These are phyloP conservation scores for Cinclus cinclus DNA, from an alignment of 2,113 vertebrate genomes.

Conservation along the genomic window DNA sequence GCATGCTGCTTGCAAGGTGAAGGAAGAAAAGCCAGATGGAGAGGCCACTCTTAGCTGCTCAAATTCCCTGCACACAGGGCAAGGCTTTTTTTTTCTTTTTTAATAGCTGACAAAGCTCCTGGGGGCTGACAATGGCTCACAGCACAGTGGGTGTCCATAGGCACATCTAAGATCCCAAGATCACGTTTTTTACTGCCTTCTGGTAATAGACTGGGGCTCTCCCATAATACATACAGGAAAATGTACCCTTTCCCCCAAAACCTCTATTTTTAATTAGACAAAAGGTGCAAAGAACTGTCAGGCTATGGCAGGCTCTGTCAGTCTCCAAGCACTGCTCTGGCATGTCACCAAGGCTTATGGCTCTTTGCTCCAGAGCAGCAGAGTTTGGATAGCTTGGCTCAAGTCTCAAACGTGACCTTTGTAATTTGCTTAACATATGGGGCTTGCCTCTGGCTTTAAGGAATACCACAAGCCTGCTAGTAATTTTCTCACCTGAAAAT, in stretches of 20 bases:
- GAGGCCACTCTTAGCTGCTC: background rate
- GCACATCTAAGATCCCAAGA: background rate
- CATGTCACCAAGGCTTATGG: background rate
- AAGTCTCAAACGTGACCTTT: background rate
- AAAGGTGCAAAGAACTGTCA: background rate
- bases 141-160: background rate
- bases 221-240: background rate
- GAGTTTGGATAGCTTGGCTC: background rate
- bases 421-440: background rate
- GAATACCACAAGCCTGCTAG: background rate
- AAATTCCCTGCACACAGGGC: background rate
- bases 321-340: background rate
- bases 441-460: background rate
- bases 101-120: background rate
- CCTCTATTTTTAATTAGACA: background rate
- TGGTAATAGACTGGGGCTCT: background rate
- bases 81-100: background rate
- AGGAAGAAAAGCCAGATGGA: background rate
- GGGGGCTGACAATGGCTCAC: background rate
- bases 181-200: background rate
- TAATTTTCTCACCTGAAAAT: constrained; percentile 22
- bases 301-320: accelerated
- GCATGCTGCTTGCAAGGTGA: constrained; percentile 14
- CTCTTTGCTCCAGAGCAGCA: background rate
- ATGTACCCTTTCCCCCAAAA: background rate